Conservation (phyloP, 1,140 invertebrate genomes). For the silkworm (Bombyx mori) region ASM3026992v2 NC_085121.1:12775001-12775500, state of each 20-base stretch:
- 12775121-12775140: constrained; percentile 96
- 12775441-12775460: too few relatives aligned
- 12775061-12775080: too few relatives aligned
- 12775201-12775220: constrained; percentile 96
- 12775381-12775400: too few relatives aligned
- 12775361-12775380: too few relatives aligned
- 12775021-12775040: too few relatives aligned
- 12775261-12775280: constrained; percentile 80
- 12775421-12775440: too few relatives aligned
- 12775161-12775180: constrained; percentile 90
- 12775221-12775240: constrained; percentile 98
- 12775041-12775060: too few relatives aligned
- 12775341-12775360: too few relatives aligned
- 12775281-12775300: neutral
- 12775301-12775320: too few relatives aligned
- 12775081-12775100: constrained; percentile 71
- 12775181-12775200: constrained; percentile 96
- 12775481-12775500: neutral
- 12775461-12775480: neutral
- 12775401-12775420: too few relatives aligned
- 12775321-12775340: too few relatives aligned
- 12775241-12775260: constrained; percentile 96
- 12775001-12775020: too few relatives aligned
- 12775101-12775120: constrained; percentile 94
- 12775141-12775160: constrained; percentile 96